Conservation (phyloP, 2,797 vertebrate genomes). For the Helicolenus hilgendorfi region DNA sequence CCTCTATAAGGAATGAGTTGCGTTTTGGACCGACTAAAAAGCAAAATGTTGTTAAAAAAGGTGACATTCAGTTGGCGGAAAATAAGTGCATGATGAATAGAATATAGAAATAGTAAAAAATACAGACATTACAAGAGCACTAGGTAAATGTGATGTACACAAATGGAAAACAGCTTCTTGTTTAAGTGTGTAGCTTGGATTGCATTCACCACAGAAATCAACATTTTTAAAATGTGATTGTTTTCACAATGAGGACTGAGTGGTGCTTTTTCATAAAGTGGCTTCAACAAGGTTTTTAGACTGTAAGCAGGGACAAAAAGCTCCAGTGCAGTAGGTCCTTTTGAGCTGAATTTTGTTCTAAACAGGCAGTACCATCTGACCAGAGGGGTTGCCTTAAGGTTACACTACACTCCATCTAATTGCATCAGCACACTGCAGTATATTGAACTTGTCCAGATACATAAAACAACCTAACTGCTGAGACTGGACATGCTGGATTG, state of each 20-base stretch:
- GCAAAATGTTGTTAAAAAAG: background rate
- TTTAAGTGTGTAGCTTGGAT: background rate
- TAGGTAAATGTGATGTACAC: background rate
- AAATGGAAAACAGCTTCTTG: background rate
- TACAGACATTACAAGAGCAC: background rate
- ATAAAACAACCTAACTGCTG: slow-evolving; percentile 53
- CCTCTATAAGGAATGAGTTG: background rate
- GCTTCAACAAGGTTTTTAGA: slow-evolving; percentile 3
- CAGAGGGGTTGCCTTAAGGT: slow-evolving; percentile 66
- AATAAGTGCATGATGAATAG: background rate
- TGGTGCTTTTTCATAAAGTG: slow-evolving; percentile 13
- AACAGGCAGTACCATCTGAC: slow-evolving; percentile 41
- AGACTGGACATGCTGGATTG: slow-evolving; percentile 21
- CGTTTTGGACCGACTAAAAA: background rate
- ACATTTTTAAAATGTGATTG: background rate
- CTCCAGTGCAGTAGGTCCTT: slow-evolving; percentile 10
- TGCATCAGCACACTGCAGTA: slow-evolving; percentile 78
- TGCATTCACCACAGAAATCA: background rate
- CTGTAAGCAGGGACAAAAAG: background rate
- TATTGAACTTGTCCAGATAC: slow-evolving; percentile 60
- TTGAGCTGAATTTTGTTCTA: slow-evolving; percentile 39
- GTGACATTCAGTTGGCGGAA: no score
- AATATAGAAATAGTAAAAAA: background rate
- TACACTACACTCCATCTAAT: slow-evolving; percentile 70
- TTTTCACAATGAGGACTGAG: slow-evolving; percentile 1